phyloP scores from a whole-genome alignment of 2,888 invertebrate genomes.

The Catocala nupta region DNA sequence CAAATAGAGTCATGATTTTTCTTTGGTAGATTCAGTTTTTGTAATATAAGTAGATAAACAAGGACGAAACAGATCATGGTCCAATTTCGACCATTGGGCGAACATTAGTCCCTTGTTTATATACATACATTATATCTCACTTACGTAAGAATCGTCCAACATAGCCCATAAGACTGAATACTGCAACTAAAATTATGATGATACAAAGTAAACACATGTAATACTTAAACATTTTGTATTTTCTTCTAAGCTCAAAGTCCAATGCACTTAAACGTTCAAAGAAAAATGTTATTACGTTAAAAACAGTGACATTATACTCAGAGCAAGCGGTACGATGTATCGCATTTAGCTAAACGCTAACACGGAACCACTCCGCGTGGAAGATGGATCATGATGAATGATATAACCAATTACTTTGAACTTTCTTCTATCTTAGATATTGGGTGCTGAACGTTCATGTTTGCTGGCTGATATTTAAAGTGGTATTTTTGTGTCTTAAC shows the following conservation, averaged over 20 bases:
- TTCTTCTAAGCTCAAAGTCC: conserved; percentile 6
- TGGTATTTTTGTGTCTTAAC: no score
- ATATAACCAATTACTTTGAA: conserved; percentile 55
- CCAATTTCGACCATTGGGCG: no score
- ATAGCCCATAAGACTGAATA: no score
- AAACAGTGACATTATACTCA: conserved; percentile 39
- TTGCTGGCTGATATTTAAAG: neutral
- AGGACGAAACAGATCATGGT: no score
- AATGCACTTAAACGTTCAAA: conserved; percentile 37
- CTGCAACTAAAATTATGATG: no score
- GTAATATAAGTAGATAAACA: no score
- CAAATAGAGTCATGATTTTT: no score
- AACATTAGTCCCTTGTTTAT: no score
- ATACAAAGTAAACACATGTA: neutral
- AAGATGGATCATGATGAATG: conserved; percentile 63
- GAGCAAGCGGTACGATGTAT: conserved; percentile 47
- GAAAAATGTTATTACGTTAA: conserved; percentile 34
- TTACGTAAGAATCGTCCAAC: no score
- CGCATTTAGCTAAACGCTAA: conserved; percentile 54
- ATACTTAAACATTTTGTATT: no score
- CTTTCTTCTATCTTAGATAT: conserved; percentile 40
- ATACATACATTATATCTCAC: no score
- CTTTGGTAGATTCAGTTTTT: no score
- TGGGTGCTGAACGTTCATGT: conserved; percentile 14
- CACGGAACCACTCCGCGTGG: conserved; percentile 41